phyloP scores from a whole-genome alignment of 2,888 invertebrate genomes.

The Drosophila mettleri region DNA sequence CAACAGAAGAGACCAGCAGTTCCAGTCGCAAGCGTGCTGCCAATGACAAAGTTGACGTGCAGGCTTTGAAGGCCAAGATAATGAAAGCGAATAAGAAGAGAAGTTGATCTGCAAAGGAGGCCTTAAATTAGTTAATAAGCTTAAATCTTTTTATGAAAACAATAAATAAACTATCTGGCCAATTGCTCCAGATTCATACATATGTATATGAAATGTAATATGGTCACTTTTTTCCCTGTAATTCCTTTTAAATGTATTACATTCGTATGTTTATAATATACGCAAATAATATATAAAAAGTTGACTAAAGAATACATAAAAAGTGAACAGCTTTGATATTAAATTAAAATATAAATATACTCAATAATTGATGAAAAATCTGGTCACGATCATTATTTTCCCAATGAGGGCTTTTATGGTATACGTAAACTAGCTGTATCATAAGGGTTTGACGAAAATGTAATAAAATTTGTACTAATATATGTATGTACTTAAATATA shows the following conservation, averaged over 20 bases:
- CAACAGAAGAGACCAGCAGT: slow-evolving; percentile 86
- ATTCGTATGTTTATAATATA: too few relatives aligned
- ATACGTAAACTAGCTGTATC: neutral
- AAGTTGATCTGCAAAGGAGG: slow-evolving; percentile 35
- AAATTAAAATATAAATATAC: neutral
- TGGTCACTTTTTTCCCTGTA: neutral
- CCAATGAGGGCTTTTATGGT: neutral
- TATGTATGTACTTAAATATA: neutral
- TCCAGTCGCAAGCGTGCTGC: slow-evolving; percentile 59
- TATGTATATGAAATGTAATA: neutral
- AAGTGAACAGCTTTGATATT: neutral
- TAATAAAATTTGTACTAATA: neutral
- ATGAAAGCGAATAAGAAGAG: slow-evolving; percentile 87
- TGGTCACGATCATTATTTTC: neutral
- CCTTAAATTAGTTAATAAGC: slow-evolving; percentile 40
- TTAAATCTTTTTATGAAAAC: slow-evolving; percentile 14
- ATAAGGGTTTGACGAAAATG: neutral
- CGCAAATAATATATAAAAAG: too few relatives aligned
- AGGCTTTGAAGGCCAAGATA: slow-evolving; percentile 91
- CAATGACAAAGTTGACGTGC: slow-evolving; percentile 87
- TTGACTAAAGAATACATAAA: too few relatives aligned
- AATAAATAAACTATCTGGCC: slow-evolving; percentile 16
- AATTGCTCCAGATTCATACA: too few relatives aligned
- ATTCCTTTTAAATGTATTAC: neutral
- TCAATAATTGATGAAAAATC: neutral